Evolutionary conservation across 2,888 invertebrate species (phyloP).

Genomic region (Lypha dubia): DNA sequence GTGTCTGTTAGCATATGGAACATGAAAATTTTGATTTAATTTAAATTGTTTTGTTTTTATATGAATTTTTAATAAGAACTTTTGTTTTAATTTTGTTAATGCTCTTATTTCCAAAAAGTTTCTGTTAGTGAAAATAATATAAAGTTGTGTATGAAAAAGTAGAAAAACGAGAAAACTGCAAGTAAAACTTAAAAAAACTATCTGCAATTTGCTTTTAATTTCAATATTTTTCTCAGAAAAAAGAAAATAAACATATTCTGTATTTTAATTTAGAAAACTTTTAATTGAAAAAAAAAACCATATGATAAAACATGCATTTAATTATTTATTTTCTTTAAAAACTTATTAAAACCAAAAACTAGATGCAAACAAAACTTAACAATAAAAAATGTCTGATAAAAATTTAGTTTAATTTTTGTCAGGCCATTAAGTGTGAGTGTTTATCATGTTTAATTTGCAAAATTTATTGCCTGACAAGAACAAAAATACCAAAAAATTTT

Average conservation of each 20-base stretch:
- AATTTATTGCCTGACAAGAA: constrained; percentile 52
- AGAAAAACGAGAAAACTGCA: background rate
- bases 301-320: no score
- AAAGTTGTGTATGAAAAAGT: background rate
- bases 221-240: constrained; percentile 8
- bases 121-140: constrained; percentile 20
- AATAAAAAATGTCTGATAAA: constrained; percentile 1
- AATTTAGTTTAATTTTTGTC: constrained; percentile 26
- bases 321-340: no score
- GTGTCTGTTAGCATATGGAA: no score
- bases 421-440: background rate
- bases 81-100: background rate
- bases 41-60: no score
- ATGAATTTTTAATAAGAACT: background rate
- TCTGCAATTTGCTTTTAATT: no score
- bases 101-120: constrained; percentile 15
- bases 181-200: background rate
- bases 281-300: constrained; percentile 27
- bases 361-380: constrained; percentile 8
- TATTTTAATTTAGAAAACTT: constrained; percentile 21
- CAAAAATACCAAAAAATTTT: constrained; percentile 12
- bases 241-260: background rate
- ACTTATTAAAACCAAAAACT: constrained; percentile 11
- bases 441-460: constrained; percentile 30
- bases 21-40: no score